phyloP scores from a whole-genome alignment of 2,113 vertebrate genomes.

The Lanius ludovicianus region DNA sequence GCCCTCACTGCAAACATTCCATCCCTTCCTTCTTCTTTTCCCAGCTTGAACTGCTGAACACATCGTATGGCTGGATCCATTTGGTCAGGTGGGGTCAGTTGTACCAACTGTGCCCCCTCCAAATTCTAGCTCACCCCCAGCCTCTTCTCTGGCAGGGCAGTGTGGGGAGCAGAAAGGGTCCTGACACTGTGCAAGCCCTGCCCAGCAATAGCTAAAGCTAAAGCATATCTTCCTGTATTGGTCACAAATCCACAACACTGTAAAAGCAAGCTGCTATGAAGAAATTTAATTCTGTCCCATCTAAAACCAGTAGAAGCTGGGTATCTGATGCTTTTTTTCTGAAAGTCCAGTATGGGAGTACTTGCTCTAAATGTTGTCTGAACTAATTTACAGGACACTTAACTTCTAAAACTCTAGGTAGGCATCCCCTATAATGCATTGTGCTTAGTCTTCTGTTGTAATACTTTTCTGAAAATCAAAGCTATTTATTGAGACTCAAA shows the following conservation, averaged over 20 bases:
- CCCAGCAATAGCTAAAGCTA: neutral
- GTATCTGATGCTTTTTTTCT: neutral
- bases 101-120: neutral
- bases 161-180: neutral
- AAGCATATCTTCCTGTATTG: neutral
- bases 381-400: neutral
- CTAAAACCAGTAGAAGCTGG: neutral
- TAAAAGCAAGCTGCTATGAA: neutral
- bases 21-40: neutral
- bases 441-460: neutral
- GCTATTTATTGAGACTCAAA: neutral
- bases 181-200: neutral
- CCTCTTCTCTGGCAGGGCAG: neutral
- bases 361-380: neutral
- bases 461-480: neutral
- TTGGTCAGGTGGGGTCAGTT: neutral
- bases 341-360: neutral
- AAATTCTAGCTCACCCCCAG: neutral
- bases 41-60: neutral
- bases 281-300: neutral
- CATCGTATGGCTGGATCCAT: neutral
- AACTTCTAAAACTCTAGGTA: neutral
- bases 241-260: neutral
- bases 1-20: rapidly evolving
- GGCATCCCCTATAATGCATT: neutral